Base-by-base conservation (phyloP, 2,797 vertebrate species). In the Pipistrellus pipistrellus region DNA sequence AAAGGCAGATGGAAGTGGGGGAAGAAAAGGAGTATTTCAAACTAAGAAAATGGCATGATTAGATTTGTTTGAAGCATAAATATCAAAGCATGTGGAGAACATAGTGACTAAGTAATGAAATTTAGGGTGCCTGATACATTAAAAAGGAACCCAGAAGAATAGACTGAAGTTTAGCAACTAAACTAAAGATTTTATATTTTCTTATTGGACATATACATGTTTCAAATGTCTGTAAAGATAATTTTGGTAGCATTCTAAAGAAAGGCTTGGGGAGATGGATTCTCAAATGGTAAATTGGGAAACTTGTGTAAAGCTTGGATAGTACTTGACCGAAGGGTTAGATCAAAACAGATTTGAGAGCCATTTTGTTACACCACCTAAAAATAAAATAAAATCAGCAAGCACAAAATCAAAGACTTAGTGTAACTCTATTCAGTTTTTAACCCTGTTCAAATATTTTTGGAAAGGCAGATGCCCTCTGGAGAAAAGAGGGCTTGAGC, bases 401-500 rank as follows among this genome's bases (percentile, higher is more conserved):
- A 91, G 6, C 32, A 44, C 1, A 27, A 57, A 62, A 87, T 83
- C 32, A 92, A 59, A 87, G 48, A 30, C 25, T 30, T 62, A 14
- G 59, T 59, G 57, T 59, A 27, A 35, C 48, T 85, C 17, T 53
- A 27, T 27, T 17, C 35, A 62, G 25, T 4, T 69, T 68, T 73
- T 92, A 73, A 90, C 68, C 41, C 12, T 62, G n/a, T 25, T 71
- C 62, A 77, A 82, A 64, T 64, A 92, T 53, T 90, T 95, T 93
- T 73, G 20, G n/a, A 93, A 85, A 91, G 35, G 13, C 30, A 84
- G 35, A 51, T 82, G 25, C 21, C 44, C 38, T 85, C 55, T 46
- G 55, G 57, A 78, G 68, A 66, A 83, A 20, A 30, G 7, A 51
- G 27, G 25, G 5, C 27, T 72, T 59, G 2, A 17, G 25, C 6